Evolutionary conservation across 2,113 vertebrate genomes (phyloP).

Genomic region (Perccottus glenii): DNA sequence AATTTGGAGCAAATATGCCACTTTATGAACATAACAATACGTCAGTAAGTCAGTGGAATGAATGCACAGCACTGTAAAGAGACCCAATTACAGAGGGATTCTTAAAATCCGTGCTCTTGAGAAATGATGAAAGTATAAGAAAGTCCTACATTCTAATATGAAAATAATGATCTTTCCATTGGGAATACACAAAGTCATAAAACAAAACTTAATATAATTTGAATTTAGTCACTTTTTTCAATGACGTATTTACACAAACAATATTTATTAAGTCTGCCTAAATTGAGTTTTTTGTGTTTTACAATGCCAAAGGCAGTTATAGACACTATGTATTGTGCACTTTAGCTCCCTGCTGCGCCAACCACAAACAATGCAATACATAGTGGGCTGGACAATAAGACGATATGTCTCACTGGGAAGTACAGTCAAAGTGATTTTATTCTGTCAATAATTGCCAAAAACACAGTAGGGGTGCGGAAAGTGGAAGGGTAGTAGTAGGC

Average conservation of each 20-base stretch:
- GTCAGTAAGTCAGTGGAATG: conserved; percentile 65
- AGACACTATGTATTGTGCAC: conserved; percentile 30
- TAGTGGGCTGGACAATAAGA: conserved; percentile 55
- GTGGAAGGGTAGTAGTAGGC: conserved; percentile 47
- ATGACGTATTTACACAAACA: conserved; percentile 19
- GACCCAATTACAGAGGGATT: conserved; percentile 67
- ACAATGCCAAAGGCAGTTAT: conserved; percentile 5
- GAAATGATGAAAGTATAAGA: conserved; percentile 53
- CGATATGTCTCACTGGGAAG: conserved; percentile 62
- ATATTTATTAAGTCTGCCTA: neutral
- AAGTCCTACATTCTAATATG: conserved; percentile 46
- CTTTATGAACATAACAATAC: conserved; percentile 73
- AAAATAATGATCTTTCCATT: conserved; percentile 48
- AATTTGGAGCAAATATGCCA: conserved; percentile 63
- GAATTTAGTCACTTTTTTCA: conserved; percentile 34
- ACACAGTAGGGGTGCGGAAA: conserved; percentile 55
- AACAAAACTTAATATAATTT: conserved; percentile 31
- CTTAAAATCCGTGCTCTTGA: conserved; percentile 60
- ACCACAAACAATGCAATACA: conserved; percentile 50
- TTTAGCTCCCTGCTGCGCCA: conserved; percentile 31
- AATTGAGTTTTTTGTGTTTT: conserved; percentile 1
- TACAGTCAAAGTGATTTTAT: conserved; percentile 63
- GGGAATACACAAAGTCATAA: conserved; percentile 45
- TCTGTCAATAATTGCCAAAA: conserved; percentile 62
- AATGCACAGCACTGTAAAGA: conserved; percentile 51